Conservation (phyloP, 2,113 vertebrate genomes). For the Oncorhynchus nerka region DNA sequence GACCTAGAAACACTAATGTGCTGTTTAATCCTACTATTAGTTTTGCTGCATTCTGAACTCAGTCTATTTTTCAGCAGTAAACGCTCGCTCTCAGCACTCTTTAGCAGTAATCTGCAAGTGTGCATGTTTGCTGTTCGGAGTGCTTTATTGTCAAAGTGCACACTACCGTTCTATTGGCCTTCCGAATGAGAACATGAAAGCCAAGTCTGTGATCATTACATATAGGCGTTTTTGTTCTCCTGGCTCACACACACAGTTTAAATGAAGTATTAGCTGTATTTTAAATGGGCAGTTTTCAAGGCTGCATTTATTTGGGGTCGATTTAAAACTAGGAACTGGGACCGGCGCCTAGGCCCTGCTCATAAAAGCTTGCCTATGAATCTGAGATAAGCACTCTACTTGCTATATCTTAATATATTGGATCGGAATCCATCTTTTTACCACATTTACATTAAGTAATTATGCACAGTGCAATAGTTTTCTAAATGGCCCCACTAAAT, state of each 20-base stretch:
- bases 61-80: background rate
- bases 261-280: background rate
- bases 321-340: constrained; percentile 9
- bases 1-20: background rate
- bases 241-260: background rate
- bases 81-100: too few relatives aligned
- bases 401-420: constrained; percentile 19
- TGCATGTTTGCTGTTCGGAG: background rate
- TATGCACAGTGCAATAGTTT: constrained; percentile 6
- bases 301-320: constrained; percentile 6
- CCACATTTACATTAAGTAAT: constrained; percentile 14
- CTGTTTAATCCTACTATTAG: background rate
- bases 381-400: background rate
- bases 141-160: background rate
- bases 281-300: background rate
- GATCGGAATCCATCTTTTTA: constrained; percentile 6
- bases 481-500: constrained; percentile 18
- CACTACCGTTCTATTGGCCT: background rate
- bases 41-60: background rate
- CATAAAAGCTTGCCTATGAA: constrained; percentile 10
- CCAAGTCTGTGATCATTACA: background rate
- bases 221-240: too few relatives aligned
- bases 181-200: background rate
- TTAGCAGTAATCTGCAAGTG: background rate
- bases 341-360: background rate